Evolutionary conservation across 1,140 invertebrate species (phyloP), one percentile per base, ranked within the genome.

Genomic region (Leptopilina boulardi): DNA sequence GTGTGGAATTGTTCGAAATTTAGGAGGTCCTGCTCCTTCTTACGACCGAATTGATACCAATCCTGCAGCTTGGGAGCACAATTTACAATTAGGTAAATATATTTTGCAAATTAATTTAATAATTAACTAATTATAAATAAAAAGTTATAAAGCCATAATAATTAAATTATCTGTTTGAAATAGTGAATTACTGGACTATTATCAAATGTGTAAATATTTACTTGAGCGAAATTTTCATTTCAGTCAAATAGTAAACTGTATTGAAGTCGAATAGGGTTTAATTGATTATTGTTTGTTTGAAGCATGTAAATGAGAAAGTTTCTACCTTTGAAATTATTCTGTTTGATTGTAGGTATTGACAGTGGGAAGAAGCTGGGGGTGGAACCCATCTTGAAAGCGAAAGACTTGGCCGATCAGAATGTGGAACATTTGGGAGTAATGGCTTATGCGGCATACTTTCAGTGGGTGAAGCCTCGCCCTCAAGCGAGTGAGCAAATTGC

Each of bases 381-480:
- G 4, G 95, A 98, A 84, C 97, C 97, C 26, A 94, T 98, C 54
- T 87, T 99, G 41, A 95, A 96, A 83, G 95, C 98, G 5, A 97
- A 96, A 89, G 98, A 99, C 86, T 97, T 99, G 95, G 95, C 96
- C 66, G 97, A 98, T 89, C 95, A 95, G 71, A 96, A 98, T 87
- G 97, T 98, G 1, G 98, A 99, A 87, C 97, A 99, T 93, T 92
- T 99, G 80, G 98, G 97, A 6, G 96, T 98, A 77, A 99, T 99
- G 98, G 96, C 97, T 3, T 99, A 98, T 90, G 96, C 96, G 3
- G 96, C 97, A 0, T 93, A 96, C 87, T 97, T 97, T 90, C 96
- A 97, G 82, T 96, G 97, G 94, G 93, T 98, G 18, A 95, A 95
- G 59, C 96, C 97, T 78, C 92, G 96, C 70, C 94, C 95, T 13